These are phyloP conservation scores for Macrocentrus cingulum DNA, from an alignment of 1,140 invertebrate genomes.

Conservation along the genomic window DNA sequence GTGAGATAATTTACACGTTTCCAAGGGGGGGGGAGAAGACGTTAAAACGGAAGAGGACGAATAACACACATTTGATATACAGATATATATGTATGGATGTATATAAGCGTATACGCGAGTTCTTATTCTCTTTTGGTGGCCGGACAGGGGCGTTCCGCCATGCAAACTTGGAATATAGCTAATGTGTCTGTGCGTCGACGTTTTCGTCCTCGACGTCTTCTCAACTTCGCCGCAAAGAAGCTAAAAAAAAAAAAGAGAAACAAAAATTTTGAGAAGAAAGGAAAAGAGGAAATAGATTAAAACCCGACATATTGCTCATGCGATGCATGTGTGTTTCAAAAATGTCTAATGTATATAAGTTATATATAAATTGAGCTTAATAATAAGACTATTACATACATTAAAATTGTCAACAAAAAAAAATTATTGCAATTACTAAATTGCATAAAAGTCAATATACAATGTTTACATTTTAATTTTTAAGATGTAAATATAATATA, in stretches of 20 bases:
- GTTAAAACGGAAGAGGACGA: slow-evolving; percentile 2
- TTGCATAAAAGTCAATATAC: no score
- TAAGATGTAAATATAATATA: no score
- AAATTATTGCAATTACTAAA: no score
- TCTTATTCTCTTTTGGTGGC: slow-evolving; percentile 4
- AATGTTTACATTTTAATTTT: no score
- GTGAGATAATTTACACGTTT: slow-evolving; percentile 3
- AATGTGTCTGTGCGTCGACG: slow-evolving; percentile 34
- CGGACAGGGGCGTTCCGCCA: slow-evolving; percentile 34
- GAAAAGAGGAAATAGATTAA: slow-evolving; percentile 31
- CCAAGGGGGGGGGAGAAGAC: not conserved
- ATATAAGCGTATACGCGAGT: no score
- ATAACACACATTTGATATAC: not conserved
- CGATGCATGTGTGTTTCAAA: no score
- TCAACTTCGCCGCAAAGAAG: slow-evolving; percentile 9
- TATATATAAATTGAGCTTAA: no score
- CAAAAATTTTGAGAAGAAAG: no score
- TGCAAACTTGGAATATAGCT: slow-evolving; percentile 37
- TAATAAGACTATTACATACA: no score
- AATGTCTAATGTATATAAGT: no score
- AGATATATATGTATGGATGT: not conserved
- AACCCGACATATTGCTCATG: slow-evolving; percentile 25
- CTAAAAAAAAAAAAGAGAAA: no score
- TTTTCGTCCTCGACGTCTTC: slow-evolving; percentile 15
- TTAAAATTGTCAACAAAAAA: no score